These are phyloP conservation scores for Cyclina sinensis DNA, from an alignment of 1,140 invertebrate species.

Conservation along the genomic window DNA sequence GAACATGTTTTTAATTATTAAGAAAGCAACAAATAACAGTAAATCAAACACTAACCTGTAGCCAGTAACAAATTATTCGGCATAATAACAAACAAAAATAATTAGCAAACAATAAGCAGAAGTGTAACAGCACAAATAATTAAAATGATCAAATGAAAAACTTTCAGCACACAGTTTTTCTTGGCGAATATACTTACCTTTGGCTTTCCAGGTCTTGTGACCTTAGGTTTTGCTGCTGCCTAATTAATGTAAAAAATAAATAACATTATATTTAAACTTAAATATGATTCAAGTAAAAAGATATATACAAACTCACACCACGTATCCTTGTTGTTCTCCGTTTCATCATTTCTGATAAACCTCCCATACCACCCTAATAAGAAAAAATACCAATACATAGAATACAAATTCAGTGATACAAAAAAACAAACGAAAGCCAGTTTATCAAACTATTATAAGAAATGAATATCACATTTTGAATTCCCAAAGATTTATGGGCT, in stretches of 20 bases:
- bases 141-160: constrained; percentile 1
- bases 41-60: no score
- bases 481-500: no score
- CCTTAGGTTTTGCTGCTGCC: constrained; percentile 52
- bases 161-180: neutral
- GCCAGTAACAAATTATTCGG: no score
- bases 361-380: constrained; percentile 48
- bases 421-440: no score
- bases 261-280: neutral
- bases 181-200: constrained; percentile 33
- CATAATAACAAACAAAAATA: neutral
- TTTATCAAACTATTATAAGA: no score
- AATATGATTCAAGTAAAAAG: constrained; percentile 1
- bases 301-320: constrained; percentile 43
- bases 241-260: constrained; percentile 31
- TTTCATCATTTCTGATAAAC: constrained; percentile 58
- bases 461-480: no score
- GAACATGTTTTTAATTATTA: no score
- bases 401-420: neutral
- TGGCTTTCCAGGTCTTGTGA: constrained; percentile 27
- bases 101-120: neutral
- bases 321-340: constrained; percentile 51
- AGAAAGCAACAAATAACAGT: no score
- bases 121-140: neutral
- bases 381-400: constrained; percentile 14